phyloP scores from a whole-genome alignment of 2,888 invertebrate genomes.

The Lomographa bimaculata region DNA sequence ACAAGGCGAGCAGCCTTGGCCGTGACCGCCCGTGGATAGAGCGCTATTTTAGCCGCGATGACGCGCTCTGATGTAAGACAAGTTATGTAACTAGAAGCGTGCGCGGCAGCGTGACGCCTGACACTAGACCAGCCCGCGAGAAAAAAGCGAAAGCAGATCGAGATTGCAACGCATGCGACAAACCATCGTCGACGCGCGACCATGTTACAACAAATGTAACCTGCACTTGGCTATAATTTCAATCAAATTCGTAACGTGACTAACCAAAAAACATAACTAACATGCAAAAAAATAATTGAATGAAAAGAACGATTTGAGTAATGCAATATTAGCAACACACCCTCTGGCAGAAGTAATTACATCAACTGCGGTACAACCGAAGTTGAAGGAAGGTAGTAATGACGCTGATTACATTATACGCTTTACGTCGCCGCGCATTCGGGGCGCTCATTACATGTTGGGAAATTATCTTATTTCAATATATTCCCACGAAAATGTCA shows the following conservation, averaged over 20 bases:
- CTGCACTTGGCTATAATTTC: too few species aligned
- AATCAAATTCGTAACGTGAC: too few species aligned
- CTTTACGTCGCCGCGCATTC: slow-evolving; percentile 42
- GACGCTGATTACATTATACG: slow-evolving; percentile 42
- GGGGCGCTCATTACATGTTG: slow-evolving; percentile 39
- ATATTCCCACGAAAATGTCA: slow-evolving; percentile 27
- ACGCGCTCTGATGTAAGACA: slow-evolving; percentile 75
- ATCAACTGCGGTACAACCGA: slow-evolving; percentile 44
- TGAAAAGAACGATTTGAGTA: not conserved
- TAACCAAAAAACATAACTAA: too few species aligned
- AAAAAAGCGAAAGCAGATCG: slow-evolving; percentile 76
- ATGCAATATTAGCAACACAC: slow-evolving; percentile 22
- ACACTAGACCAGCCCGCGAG: slow-evolving; percentile 35
- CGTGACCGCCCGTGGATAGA: slow-evolving; percentile 77
- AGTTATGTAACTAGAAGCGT: slow-evolving; percentile 68
- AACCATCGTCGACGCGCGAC: not conserved
- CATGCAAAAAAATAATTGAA: too few species aligned
- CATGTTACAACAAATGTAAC: too few species aligned
- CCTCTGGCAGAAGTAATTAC: slow-evolving; percentile 48
- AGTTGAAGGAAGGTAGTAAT: slow-evolving; percentile 40
- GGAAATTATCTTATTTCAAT: slow-evolving; percentile 30
- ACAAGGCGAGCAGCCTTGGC: slow-evolving; percentile 78
- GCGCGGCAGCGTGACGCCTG: slow-evolving; percentile 50
- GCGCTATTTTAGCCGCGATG: slow-evolving; percentile 77
- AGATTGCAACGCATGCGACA: slow-evolving; percentile 52